Evolutionary conservation across 1,140 invertebrate species (phyloP), one percentile per base, ranked within the genome.

Genomic region (Drosophila rhopaloa): DNA sequence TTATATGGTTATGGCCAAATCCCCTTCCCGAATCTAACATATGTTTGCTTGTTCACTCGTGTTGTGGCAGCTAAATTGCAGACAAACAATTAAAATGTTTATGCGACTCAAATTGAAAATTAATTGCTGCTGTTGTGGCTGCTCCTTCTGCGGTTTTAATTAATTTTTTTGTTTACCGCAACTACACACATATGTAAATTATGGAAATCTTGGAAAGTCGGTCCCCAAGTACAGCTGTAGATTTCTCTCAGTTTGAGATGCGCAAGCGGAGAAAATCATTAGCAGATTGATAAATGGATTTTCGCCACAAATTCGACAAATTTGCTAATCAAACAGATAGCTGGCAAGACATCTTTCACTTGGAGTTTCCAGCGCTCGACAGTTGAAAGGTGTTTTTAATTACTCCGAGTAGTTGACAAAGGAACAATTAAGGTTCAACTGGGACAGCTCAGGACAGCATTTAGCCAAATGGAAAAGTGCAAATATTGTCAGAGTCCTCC

Each of bases 331-430:
- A 83, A 88, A 88, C 76, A 89, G 66, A 79, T 67, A 57, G 81
- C 50, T 53, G 40, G 24, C 40, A 66, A 58, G 43, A 78, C 67
- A 57, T 68, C 63, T 59, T 74, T 65, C 50, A 65, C 55, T 46
- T n/a, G 16, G 54, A 32, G 14, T 40, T 35, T 50, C 60, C 35
- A n/a, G 29, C 35, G 48, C 68, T 74, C 58, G 74, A 83, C 80
- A 79, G 77, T 73, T 86, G 80, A 91, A 91, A 91, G 88, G 88
- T 91, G 88, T 91, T 84, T 91, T 91, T 91, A 91, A 91, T 91
- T 91, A 91, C 88, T 84, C 55, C 48, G 55, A 81, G 71, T 76
- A 89, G 79, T 81, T 81, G 82, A 81, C 82, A 74, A 67, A 70
- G 71, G 62, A 77, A 88, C 84, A 88, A 88, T 88, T 88, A 89